Conservation (phyloP, 2,888 invertebrate species). For the Ophion ellenae region DNA sequence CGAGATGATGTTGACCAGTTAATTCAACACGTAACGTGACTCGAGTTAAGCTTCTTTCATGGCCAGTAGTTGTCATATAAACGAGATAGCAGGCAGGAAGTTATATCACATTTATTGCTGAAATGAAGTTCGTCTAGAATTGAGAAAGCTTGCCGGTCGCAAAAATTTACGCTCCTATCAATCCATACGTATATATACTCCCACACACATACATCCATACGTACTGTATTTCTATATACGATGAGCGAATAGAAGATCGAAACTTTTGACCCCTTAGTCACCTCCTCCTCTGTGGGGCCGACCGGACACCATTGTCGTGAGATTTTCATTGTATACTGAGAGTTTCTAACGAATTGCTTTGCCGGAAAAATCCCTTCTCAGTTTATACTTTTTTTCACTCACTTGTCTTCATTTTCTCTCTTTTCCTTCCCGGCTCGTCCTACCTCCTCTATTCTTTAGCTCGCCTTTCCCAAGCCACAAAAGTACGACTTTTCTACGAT, state of each 20-base stretch:
- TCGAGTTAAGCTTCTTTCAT: neutral
- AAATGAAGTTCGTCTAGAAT: slow-evolving; percentile 72
- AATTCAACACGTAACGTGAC: neutral
- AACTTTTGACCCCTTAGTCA: slow-evolving; percentile 51
- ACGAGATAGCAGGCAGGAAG: slow-evolving; percentile 67
- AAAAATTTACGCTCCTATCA: slow-evolving; percentile 46
- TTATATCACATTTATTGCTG: slow-evolving; percentile 77
- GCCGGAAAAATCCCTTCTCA: slow-evolving; percentile 70
- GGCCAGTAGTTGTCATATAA: neutral
- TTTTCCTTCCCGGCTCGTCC: slow-evolving; percentile 18
- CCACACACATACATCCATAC: neutral
- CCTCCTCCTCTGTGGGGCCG: slow-evolving; percentile 49
- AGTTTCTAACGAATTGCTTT: slow-evolving; percentile 78
- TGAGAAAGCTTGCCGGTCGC: slow-evolving; percentile 34
- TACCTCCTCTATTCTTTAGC: slow-evolving; percentile 14
- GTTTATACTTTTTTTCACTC: slow-evolving; percentile 60
- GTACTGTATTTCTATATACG: slow-evolving; percentile 6
- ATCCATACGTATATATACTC: slow-evolving; percentile 5
- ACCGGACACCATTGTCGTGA: slow-evolving; percentile 74
- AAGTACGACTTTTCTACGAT: slow-evolving; percentile 67
- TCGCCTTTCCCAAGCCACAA: slow-evolving; percentile 69
- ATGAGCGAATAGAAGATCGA: slow-evolving; percentile 46
- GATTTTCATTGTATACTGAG: slow-evolving; percentile 75
- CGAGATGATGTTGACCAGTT: neutral
- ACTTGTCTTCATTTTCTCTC: slow-evolving; percentile 40